These are phyloP conservation scores for Mus spretus DNA, from an alignment of 2,797 vertebrate genomes.

Conservation along the genomic window DNA sequence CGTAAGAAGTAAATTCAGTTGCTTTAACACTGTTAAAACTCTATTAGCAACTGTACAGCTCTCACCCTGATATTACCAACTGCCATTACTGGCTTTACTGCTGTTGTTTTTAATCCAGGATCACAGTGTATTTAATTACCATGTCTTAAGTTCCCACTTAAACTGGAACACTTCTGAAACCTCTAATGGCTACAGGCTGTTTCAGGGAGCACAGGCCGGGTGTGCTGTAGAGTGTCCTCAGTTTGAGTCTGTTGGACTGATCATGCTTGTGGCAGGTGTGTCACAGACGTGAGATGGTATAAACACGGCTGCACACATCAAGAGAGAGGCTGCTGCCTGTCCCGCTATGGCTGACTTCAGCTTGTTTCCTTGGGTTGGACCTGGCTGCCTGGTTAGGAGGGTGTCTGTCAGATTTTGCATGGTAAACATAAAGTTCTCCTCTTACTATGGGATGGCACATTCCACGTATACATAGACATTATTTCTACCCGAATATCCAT, in stretches of 20 bases:
- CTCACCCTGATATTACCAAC: not conserved
- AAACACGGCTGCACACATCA: not conserved
- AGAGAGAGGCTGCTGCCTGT: not conserved
- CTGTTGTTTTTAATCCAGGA: not conserved
- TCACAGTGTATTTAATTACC: not conserved
- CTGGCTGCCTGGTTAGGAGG: not conserved
- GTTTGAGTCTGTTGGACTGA: not conserved
- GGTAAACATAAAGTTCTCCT: not conserved
- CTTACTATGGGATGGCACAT: not conserved
- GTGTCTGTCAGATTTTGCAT: not conserved
- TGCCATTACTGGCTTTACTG: not conserved
- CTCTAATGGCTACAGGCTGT: not conserved
- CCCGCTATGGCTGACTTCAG: not conserved
- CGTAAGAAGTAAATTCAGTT: conserved; percentile 8
- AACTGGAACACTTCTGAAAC: not conserved
- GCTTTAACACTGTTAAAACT: not conserved
- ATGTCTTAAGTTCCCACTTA: not conserved
- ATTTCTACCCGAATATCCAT: not conserved
- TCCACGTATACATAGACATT: not conserved
- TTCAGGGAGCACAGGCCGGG: not conserved
- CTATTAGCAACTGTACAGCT: not conserved
- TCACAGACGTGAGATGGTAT: not conserved
- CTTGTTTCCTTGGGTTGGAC: not conserved
- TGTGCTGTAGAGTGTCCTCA: not conserved
- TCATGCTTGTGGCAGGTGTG: not conserved